Percentiles rank a stretch among this genome's conserved stretches.
phyloP scores from a whole-genome alignment of 2,888 invertebrate genomes.

The Mythimna albipuncta region DNA sequence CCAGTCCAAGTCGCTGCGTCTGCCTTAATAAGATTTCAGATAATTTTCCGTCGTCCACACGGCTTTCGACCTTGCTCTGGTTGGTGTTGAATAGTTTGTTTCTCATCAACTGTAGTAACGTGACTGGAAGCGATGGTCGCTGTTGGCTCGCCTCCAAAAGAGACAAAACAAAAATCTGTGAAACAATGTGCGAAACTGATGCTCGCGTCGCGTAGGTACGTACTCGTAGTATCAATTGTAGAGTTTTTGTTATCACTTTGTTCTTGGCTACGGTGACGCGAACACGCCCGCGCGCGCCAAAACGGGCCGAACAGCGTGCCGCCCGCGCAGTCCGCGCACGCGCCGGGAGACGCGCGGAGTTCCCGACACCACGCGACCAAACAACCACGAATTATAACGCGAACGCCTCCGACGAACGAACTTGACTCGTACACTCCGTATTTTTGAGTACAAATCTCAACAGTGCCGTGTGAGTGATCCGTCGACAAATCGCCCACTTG shows the following conservation, averaged over 20 bases:
- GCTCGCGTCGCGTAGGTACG: constrained; percentile 70
- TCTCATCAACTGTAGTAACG: constrained; percentile 75
- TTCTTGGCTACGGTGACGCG: constrained; percentile 81
- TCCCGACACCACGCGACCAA: constrained; percentile 77
- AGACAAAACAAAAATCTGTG: constrained; percentile 77
- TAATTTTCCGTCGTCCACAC: constrained; percentile 63
- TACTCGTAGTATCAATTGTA: constrained; percentile 80
- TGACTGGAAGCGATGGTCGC: constrained; percentile 71
- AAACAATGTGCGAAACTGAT: constrained; percentile 74
- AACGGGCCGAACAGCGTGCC: constrained; percentile 72
- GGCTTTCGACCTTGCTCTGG: constrained; percentile 75
- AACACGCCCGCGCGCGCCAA: constrained; percentile 80
- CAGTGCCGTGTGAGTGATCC: constrained; percentile 66
- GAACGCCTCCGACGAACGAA: constrained; percentile 88
- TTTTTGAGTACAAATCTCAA: constrained; percentile 70
- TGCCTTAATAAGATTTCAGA: constrained; percentile 41
- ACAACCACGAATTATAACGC: constrained; percentile 77
- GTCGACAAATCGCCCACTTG: constrained; percentile 59
- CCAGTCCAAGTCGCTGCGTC: constrained; percentile 10
- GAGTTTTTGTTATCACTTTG: constrained; percentile 88
- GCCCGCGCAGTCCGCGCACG: constrained; percentile 79
- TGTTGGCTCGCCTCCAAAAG: constrained; percentile 80
- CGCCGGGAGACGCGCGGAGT: constrained; percentile 80
- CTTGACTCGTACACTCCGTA: constrained; percentile 73
- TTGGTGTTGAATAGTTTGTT: constrained; percentile 70